phyloP scores from a whole-genome alignment of 2,888 invertebrate species.

The Ischnus inquisitorius region DNA sequence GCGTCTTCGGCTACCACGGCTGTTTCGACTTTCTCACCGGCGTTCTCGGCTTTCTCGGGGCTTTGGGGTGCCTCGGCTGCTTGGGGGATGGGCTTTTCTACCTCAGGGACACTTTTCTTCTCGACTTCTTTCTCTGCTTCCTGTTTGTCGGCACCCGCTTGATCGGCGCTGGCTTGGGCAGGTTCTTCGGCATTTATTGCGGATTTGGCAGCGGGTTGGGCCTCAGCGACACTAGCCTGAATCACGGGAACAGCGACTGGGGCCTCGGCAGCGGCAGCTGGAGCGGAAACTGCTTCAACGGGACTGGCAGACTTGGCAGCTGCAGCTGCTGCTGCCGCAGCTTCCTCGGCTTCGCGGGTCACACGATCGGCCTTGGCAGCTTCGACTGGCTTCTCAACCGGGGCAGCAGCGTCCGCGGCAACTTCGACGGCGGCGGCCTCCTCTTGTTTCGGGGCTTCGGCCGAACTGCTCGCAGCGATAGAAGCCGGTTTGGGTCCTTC shows the following conservation, averaged over 20 bases:
- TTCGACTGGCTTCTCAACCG: constrained; percentile 70
- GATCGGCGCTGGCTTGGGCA: constrained; percentile 34
- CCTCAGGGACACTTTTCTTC: constrained; percentile 44
- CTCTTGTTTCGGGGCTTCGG: constrained; percentile 49
- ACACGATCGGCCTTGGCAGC: constrained; percentile 76
- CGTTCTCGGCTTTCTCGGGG: background rate
- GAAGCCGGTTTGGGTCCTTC: constrained; percentile 67
- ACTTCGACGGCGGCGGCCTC: constrained; percentile 70
- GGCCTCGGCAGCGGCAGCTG: background rate
- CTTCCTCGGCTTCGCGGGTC: constrained; percentile 80
- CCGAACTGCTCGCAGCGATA: constrained; percentile 62
- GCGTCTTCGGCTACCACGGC: background rate
- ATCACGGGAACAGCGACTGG: background rate
- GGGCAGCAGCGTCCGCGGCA: constrained; percentile 80
- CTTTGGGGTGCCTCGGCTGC: background rate
- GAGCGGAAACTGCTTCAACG: background rate
- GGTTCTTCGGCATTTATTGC: constrained; percentile 48
- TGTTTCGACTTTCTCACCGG: background rate
- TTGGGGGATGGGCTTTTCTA: constrained; percentile 28
- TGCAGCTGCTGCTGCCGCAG: constrained; percentile 69
- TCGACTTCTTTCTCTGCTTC: constrained; percentile 66
- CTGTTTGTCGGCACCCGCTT: constrained; percentile 23
- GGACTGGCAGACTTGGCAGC: constrained; percentile 73
- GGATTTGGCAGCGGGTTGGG: constrained; percentile 52
- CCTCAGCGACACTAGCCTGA: constrained; percentile 28